Evolutionary conservation across 2,113 vertebrate genomes (phyloP), one percentile per base, ranked within the genome.

Genomic region (Electrona antarctica): DNA sequence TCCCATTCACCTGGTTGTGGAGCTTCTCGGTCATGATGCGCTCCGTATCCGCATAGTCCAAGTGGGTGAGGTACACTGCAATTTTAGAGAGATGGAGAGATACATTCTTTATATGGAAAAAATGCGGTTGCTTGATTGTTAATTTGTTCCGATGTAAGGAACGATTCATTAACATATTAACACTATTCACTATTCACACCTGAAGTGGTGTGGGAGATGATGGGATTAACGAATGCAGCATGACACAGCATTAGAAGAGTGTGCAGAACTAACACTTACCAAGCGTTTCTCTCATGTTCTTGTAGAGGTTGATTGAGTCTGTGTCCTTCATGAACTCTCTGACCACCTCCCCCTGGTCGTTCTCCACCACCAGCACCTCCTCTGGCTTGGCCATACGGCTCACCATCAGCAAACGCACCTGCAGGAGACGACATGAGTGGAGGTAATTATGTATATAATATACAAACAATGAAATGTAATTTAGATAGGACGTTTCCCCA

Each of bases 321-420:
- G 97, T 98, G 88, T 98, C 97, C 90, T 98, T 98, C 97, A 98
- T 98, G 85, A 98, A 98, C 86, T 98, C 96, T 68, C 96, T 83
- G 14, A 98, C 96, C 79, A 98, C 97, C 83, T 98, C 97, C 13
- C 97, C 97, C 87, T 98, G 97, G 86, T 98, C 97, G 46, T 98
- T 98, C 91, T 98, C 97, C 90, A 98, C 97, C 70, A 98, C 96
- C 79, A 98, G 90, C 46, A 98, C 97, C 85, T 98, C 97, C 84
- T 98, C 97, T 12, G 97, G 97, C 80, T 98, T 98, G 69, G 97
- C 97, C 97, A 98, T 98, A 10, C 97, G 95, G 79, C 96, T 97
- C 64, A 98, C 96, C 96, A 98, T 98, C 57, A 98, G 91, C 84
- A 97, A 86, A 67, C 97, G 96, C 33, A 98, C 97, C 97, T 98